Base-by-base conservation (phyloP, 2,113 vertebrate species). In the Pituophis catenifer region DNA sequence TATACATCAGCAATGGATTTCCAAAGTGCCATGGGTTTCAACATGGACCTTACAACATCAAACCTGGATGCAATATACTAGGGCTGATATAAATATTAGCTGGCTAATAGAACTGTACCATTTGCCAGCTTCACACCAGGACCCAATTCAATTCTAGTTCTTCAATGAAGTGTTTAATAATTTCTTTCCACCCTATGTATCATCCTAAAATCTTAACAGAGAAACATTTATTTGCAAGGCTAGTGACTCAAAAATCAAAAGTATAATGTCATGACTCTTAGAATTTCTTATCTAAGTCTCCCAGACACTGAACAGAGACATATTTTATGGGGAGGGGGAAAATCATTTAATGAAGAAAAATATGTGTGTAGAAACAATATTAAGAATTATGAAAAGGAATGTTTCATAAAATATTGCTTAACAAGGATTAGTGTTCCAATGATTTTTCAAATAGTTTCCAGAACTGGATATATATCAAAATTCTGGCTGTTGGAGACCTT, bases 311-410 rank as follows among this genome's bases (percentile, higher is more conserved):
- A 93, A 92, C 59, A 55, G 7, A 54, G 94, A 55, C 33, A 95
- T 48, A 48, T 94, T 96, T 97, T 88, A 94, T 96, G 96, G 90
- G 95, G 62, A 12, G 62, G 26, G 11, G 29, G 96, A 96, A 95
- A 95, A 96, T 92, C 89, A 96, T 96, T 95, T 96, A 97, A 96
- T 95, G 94, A 38, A 58, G 33, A 94, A 97, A 96, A 95, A 97
- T 95, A 96, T 92, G 94, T 91, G 86, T 90, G 95, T 94, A 90
- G 89, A 96, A 97, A 94, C 95, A 97, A 96, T 95, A 97, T 97
- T 97, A 95, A 97, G 94, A 98, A 97, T 96, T 97, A 97, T 95
- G 95, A 95, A 97, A 97, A 98, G 97, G 96, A 97, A 97, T 97
- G 97, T 98, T 97, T 96, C 96, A 96, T 98, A 96, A 96, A 96